Evolutionary conservation across 2,113 vertebrate genomes (phyloP).

Genomic region (Dasypus novemcinctus): DNA sequence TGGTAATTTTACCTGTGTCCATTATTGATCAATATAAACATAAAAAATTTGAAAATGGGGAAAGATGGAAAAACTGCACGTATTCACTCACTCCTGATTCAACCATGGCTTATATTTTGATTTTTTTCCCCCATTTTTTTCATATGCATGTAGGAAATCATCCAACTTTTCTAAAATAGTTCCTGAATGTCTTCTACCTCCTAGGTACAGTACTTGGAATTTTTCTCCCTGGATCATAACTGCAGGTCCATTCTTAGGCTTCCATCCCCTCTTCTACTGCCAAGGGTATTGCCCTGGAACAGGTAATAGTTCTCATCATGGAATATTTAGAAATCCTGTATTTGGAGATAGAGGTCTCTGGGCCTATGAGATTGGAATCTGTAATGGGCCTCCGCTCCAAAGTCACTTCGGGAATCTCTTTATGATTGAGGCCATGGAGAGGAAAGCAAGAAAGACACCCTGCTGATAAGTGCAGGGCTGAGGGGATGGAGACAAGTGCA

Average conservation of each 20-base stretch:
- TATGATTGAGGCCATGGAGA: background rate
- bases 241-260: background rate
- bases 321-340: background rate
- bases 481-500: background rate
- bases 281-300: background rate
- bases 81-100: background rate
- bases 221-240: background rate
- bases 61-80: background rate
- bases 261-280: background rate
- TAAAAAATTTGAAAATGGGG: background rate
- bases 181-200: background rate
- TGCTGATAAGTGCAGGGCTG: background rate
- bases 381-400: background rate
- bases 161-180: background rate
- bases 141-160: background rate
- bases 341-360: background rate
- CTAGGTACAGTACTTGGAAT: background rate
- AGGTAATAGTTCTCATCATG: background rate
- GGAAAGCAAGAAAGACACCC: background rate
- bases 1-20: background rate
- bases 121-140: background rate
- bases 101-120: background rate
- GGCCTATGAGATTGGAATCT: background rate
- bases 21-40: background rate
- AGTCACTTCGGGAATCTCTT: background rate